phyloP scores from a whole-genome alignment of 2,113 vertebrate species.

The Cebus imitator region DNA sequence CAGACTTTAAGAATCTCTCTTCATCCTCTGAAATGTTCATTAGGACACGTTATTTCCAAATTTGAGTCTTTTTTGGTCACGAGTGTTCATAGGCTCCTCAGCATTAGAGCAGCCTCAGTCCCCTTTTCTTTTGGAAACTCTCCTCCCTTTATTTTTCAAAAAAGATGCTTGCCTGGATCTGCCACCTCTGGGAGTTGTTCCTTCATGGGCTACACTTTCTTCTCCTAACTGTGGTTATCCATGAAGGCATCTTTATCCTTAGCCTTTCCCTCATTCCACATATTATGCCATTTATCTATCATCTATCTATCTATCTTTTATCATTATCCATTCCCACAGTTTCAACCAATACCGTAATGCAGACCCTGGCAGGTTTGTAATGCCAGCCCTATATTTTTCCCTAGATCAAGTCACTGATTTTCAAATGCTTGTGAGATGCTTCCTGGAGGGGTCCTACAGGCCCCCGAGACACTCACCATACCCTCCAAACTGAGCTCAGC shows the following conservation, averaged over 20 bases:
- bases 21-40: neutral
- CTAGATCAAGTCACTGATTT: constrained; percentile 20
- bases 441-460: neutral
- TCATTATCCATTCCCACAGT: neutral
- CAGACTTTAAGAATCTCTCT: constrained; percentile 10
- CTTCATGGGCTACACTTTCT: neutral
- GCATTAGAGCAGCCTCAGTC: neutral
- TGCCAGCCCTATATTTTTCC: neutral
- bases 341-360: neutral
- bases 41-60: neutral
- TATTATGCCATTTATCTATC: neutral
- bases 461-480: neutral
- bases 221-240: neutral
- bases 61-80: neutral
- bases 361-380: neutral
- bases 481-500: neutral
- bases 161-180: neutral
- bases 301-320: neutral
- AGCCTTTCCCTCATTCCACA: neutral
- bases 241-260: neutral
- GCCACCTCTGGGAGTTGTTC: neutral
- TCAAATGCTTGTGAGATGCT: neutral
- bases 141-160: neutral
- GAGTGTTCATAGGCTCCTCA: neutral
- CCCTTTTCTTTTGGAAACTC: constrained; percentile 23